phyloP scores from a whole-genome alignment of 2,113 vertebrate genomes.

The Deroptyus accipitrinus region DNA sequence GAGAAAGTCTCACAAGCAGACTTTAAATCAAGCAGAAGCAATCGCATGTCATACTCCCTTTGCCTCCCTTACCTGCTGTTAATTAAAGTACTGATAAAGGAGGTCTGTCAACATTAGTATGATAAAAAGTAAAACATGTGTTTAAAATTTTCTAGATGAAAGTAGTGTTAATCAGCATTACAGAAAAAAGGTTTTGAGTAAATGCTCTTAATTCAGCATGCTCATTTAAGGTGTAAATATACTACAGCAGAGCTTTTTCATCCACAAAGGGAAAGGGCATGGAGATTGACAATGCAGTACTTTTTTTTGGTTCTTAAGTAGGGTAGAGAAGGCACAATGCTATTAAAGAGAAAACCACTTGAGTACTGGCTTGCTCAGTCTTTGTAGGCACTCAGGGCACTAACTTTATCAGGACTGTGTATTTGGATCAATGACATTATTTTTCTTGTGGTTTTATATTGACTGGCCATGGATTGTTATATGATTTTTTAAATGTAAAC shows the following conservation, averaged over 20 bases:
- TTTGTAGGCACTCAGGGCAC: neutral
- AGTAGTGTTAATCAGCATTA: constrained; percentile 69
- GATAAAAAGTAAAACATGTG: constrained; percentile 61
- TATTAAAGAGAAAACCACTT: neutral
- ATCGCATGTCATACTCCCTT: constrained; percentile 29
- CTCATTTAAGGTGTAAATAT: neutral
- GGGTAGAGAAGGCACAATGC: neutral
- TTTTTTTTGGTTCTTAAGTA: neutral
- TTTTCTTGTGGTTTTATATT: neutral
- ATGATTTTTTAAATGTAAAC: neutral
- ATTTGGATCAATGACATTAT: neutral
- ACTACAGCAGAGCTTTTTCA: neutral
- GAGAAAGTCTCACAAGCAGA: constrained; percentile 54
- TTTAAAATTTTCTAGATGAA: constrained; percentile 65
- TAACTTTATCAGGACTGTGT: neutral
- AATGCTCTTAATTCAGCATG: constrained; percentile 3
- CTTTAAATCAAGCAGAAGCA: constrained; percentile 66
- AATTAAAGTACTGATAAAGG: constrained; percentile 70
- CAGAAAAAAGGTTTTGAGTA: constrained; percentile 41
- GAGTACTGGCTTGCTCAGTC: neutral
- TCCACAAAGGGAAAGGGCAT: neutral
- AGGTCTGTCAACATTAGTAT: constrained; percentile 60
- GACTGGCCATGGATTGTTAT: neutral
- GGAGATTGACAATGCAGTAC: neutral
- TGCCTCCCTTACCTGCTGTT: constrained; percentile 63